phyloP scores from a whole-genome alignment of 2,888 invertebrate species.

The Chouioia cunea region DNA sequence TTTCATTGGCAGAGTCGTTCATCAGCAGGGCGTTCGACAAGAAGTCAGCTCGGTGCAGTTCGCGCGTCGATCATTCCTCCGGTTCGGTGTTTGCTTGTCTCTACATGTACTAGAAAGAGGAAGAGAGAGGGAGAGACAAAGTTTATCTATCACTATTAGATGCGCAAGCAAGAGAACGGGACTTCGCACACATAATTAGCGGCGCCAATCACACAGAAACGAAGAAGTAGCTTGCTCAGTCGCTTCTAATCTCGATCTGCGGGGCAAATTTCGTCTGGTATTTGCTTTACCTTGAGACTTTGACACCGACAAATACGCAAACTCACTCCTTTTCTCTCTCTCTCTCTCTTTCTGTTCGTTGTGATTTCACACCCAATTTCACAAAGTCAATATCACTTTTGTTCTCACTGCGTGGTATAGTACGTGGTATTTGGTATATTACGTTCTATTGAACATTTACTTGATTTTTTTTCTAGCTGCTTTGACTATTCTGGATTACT shows the following conservation, averaged over 20 bases:
- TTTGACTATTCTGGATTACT: no score
- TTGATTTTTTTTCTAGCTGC: no score
- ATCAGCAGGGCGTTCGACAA: conserved; percentile 16
- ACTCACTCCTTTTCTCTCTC: no score
- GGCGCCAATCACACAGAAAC: conserved; percentile 28
- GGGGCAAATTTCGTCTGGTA: no score
- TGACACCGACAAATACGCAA: not conserved
- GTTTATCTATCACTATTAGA: conserved; percentile 19
- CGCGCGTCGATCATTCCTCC: conserved; percentile 34
- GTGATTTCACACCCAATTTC: no score
- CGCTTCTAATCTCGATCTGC: conserved; percentile 4
- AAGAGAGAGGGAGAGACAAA: not conserved
- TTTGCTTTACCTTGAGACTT: not conserved
- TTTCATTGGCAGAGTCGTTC: conserved; percentile 40
- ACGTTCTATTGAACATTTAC: no score
- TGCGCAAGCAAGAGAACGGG: conserved; percentile 12
- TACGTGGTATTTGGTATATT: no score
- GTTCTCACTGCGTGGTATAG: no score
- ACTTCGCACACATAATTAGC: conserved; percentile 44
- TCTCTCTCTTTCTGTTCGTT: not conserved
- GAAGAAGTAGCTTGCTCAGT: conserved; percentile 23
- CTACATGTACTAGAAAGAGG: not conserved
- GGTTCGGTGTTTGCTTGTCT: conserved; percentile 19
- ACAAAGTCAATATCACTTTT: no score
- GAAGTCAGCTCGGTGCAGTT: conserved; percentile 3